phyloP scores from a whole-genome alignment of 2,888 invertebrate species.

The Aproaerema taeniolella region DNA sequence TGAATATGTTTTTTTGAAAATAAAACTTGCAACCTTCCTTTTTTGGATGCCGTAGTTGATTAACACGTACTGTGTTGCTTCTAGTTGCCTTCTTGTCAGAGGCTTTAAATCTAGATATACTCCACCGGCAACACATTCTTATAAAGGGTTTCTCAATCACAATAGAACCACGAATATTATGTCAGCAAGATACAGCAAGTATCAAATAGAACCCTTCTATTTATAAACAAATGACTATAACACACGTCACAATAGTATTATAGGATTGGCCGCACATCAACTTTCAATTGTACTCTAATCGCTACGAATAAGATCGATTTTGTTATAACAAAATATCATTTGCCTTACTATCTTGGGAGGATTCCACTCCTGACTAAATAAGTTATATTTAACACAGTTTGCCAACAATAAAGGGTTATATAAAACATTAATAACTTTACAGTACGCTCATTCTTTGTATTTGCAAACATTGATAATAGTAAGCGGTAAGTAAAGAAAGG shows the following conservation, averaged over 20 bases:
- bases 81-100: too few relatives aligned
- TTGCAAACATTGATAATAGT: slow-evolving; percentile 30
- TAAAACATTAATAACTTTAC: not conserved
- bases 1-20: not conserved
- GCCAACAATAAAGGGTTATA: slow-evolving; percentile 25
- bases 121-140: too few relatives aligned
- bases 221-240: slow-evolving; percentile 10
- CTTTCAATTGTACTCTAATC: too few relatives aligned
- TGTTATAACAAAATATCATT: too few relatives aligned
- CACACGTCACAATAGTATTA: not conserved
- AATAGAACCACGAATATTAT: too few relatives aligned
- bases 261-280: too few relatives aligned
- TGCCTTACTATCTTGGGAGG: slow-evolving; percentile 21
- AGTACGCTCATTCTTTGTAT: too few relatives aligned
- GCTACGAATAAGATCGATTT: too few relatives aligned
- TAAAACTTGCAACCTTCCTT: not conserved
- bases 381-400: slow-evolving; percentile 32
- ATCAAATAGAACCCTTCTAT: slow-evolving; percentile 5
- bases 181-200: not conserved
- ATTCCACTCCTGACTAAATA: slow-evolving; percentile 43
- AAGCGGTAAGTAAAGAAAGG: slow-evolving; percentile 25
- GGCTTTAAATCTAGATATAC: too few relatives aligned
- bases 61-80: not conserved
- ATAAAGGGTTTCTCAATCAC: too few relatives aligned
- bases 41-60: not conserved